Evolutionary conservation across 2,888 invertebrate genomes (phyloP), one percentile per base, ranked within the genome.

Genomic region (Crematogaster levior): DNA sequence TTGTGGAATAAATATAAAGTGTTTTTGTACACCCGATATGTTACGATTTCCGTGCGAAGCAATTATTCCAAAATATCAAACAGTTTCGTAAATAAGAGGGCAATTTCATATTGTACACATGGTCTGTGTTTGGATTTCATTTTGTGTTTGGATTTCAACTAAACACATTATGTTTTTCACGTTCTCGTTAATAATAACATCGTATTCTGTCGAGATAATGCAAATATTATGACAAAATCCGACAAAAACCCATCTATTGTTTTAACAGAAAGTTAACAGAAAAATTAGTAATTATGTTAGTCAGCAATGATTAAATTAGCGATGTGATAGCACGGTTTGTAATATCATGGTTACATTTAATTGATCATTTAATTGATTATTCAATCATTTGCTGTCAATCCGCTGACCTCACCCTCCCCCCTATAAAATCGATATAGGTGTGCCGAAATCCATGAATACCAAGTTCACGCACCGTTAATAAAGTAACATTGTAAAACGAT

Each of bases 401-500:
- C 30, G 21, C 72, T 79, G 70, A 79, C 77, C 34, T 79, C 56
- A 56, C 18, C 9, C 34, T 5, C 34, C 6, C 72, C 6, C 72
- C 56, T 34, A 24, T 70, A 70, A 70, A 70, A 56, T 1, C 43
- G 24, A 15, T 56, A 21, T 56, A 77, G 72, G 77, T 46, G 77
- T 12, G 77, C 56, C 77, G 34, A 79, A 75, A 46, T 70, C 72
- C 34, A 40, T 43, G 68, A 77, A 77, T 77, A 74, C 61, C 58
- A 70, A 60, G 48, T 88, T 48, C 60, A 37, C 27, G 61, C 58
- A 46, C 21, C 27, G 58, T 56, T 81, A 51, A 66, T 70, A 40
- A 48, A 43, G 60, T 61, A 34, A n/a, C 40, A 63, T 46, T 48
- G 77, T 77, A 72, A 82, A 82, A 63, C 84, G 60, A 68, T 66